Conservation (phyloP, 2,888 invertebrate genomes). For the Scrobipalpa atriplicella region DNA sequence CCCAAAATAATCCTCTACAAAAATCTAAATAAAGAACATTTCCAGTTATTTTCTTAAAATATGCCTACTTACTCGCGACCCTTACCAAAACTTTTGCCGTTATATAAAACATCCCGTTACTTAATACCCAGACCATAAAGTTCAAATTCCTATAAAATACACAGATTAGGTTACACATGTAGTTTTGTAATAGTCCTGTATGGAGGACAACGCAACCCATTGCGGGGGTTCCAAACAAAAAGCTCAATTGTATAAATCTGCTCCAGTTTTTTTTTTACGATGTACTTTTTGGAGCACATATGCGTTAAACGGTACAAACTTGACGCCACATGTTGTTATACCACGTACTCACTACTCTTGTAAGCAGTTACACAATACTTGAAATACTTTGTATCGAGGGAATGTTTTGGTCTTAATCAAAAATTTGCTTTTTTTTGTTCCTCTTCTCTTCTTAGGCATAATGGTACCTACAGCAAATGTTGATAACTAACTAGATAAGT, state of each 20-base stretch:
- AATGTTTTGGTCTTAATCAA: too few relatives aligned
- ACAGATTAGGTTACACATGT: not conserved
- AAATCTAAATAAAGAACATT: slow-evolving; percentile 27
- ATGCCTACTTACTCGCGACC: slow-evolving; percentile 11
- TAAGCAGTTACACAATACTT: not conserved
- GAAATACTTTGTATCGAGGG: not conserved
- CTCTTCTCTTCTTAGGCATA: too few relatives aligned
- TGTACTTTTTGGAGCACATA: slow-evolving; percentile 43
- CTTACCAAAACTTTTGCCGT: not conserved
- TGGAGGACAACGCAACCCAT: slow-evolving; percentile 47
- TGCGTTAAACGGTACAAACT: slow-evolving; percentile 35
- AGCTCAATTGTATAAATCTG: slow-evolving; percentile 52
- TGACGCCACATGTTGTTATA: slow-evolving; percentile 31
- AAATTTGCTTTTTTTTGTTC: too few relatives aligned
- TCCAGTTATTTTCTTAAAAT: slow-evolving; percentile 27
- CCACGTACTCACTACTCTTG: not conserved
- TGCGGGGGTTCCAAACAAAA: slow-evolving; percentile 55
- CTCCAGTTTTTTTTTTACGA: slow-evolving; percentile 45
- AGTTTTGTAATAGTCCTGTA: slow-evolving; percentile 40
- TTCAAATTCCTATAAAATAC: not conserved
- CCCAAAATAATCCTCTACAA: not conserved
- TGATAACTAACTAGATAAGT: too few relatives aligned
- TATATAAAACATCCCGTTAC: not conserved
- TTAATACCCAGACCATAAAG: not conserved
- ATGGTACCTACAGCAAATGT: too few relatives aligned